Evolutionary conservation across 1,140 invertebrate genomes (phyloP).

Genomic region (Heliconius eleuchia): DNA sequence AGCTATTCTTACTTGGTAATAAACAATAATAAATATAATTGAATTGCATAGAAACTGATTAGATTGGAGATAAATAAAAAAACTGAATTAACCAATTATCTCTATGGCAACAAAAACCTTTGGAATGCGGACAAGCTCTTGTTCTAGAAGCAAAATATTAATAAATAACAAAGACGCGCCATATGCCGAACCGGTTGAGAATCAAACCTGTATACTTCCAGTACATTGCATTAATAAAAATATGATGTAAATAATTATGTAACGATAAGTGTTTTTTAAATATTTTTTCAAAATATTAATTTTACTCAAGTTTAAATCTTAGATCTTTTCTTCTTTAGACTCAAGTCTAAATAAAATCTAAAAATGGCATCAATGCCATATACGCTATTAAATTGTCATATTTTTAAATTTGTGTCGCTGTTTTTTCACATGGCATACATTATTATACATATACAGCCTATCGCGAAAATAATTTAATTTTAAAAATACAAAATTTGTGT

Average conservation of each 20-base stretch:
- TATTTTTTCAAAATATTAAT: not conserved
- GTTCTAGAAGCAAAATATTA: slow-evolving; percentile 60
- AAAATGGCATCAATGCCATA: too few relatives aligned
- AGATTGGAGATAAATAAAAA: not conserved
- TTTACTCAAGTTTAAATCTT: not conserved
- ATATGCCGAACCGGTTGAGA: slow-evolving; percentile 69
- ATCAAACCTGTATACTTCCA: slow-evolving; percentile 26
- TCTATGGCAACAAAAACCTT: slow-evolving; percentile 48
- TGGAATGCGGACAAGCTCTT: slow-evolving; percentile 69
- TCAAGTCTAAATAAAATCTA: too few relatives aligned
- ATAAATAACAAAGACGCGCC: slow-evolving; percentile 64
- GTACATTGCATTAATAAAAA: slow-evolving; percentile 16
- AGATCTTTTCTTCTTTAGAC: too few relatives aligned
- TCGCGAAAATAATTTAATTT: not conserved
- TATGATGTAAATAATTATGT: slow-evolving; percentile 6
- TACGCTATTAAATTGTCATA: too few relatives aligned
- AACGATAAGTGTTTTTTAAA: not conserved
- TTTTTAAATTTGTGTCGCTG: too few relatives aligned
- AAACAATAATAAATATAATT: not conserved
- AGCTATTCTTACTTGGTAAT: not conserved
- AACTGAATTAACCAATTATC: slow-evolving; percentile 31
- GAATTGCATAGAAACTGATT: not conserved
- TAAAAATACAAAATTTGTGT: not conserved
- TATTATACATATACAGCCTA: not conserved
- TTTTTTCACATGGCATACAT: too few relatives aligned